phyloP scores from a whole-genome alignment of 2,113 vertebrate species.

The Hyperopisus bebe region DNA sequence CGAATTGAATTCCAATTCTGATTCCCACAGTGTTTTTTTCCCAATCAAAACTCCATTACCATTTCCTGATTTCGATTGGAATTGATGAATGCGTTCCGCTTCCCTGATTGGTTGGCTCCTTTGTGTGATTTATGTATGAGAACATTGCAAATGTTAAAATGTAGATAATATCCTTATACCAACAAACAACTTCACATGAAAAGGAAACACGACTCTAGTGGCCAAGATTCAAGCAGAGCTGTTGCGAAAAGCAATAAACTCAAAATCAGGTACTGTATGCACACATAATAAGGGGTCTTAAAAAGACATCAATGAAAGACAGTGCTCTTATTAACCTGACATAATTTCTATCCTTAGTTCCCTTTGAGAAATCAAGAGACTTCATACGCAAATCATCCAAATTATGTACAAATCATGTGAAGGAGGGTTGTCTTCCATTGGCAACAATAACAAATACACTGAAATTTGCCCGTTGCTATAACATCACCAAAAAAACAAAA shows the following conservation, averaged over 20 bases:
- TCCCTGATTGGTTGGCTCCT: neutral
- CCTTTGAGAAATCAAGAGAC: neutral
- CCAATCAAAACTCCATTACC: too few species aligned
- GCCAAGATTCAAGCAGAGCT: neutral
- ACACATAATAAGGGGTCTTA: neutral
- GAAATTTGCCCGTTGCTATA: neutral
- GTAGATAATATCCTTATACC: neutral
- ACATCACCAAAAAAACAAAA: neutral
- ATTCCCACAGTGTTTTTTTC: too few species aligned
- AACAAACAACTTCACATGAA: neutral
- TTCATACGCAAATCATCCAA: neutral
- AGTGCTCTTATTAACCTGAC: neutral
- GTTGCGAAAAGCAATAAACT: neutral
- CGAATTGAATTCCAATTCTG: too few species aligned
- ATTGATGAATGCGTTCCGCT: too few species aligned
- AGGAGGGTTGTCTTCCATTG: neutral
- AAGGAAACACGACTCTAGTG: neutral
- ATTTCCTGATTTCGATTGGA: too few species aligned
- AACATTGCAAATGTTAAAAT: neutral
- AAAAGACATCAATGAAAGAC: neutral
- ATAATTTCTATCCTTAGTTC: neutral
- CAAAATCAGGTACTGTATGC: neutral
- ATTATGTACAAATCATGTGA: neutral
- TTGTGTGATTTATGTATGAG: neutral
- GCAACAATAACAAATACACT: neutral